Base-by-base conservation (phyloP, 1,140 invertebrate genomes). In the Branchinecta lynchi region DNA sequence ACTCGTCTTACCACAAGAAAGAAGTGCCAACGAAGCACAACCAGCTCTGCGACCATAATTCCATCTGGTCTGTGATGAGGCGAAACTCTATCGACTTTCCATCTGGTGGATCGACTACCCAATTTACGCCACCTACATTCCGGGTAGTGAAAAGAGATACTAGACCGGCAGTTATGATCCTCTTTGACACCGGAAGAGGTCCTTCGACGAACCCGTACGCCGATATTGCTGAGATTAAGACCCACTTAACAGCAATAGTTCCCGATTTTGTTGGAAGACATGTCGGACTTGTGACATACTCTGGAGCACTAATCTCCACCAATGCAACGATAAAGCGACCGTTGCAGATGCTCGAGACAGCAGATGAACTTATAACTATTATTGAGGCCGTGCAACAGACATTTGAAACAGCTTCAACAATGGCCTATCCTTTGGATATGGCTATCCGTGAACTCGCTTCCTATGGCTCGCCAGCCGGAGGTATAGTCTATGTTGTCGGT, bases 11-110 rank as follows among this genome's bases (percentile, higher is more conserved):
- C 67, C 74, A 75, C 71, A 70, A 73, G 68, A 70, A 70, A 12
- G 70, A 68, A 21, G 73, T 72, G 15, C 74, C 74, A 7, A 74
- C 74, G 9, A 72, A 73, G 20, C 75, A 75, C 70, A 76, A 76
- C 67, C 72, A 75, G 32, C 70, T 74, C 9, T 75, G 75, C 45
- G 66, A 70, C 8, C 73, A 73, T 45, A 71, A 72, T 45, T 74
- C 73, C 43, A 70, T 74, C 20, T 75, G 74, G 74, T 73, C 75
- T 66, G 72, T 75, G 43, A 70, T 75, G 72, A 68, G 72, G 66
- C 70, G 71, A 21, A 72, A 72, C 17, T 12, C 12, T 60, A 6
- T 15, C 12, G 51, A 60, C 17, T 60, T 60, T 60, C 51, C 51
- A 60, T 15, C 12, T 20, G 17, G 51, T 3, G 17, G 51, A 20